Conservation (phyloP, 1,140 invertebrate genomes). For the Zaprionus ornatus region DNA sequence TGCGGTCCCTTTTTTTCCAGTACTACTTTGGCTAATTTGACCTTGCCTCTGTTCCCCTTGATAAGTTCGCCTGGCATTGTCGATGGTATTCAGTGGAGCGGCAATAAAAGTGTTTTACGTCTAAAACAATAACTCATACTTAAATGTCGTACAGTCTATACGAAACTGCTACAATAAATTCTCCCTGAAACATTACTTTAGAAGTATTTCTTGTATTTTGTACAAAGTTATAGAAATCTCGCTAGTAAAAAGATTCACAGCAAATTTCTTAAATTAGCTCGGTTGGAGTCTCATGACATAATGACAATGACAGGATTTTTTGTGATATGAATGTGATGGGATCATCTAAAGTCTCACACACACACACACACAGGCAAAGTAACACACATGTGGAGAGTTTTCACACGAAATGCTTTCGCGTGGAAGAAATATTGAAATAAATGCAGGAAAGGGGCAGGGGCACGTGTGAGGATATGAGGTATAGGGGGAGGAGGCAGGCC, state of each 20-base stretch:
- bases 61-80: background rate
- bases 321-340: background rate
- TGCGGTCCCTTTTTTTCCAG: background rate
- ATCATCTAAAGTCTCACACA: background rate
- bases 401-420: slow-evolving; percentile 27
- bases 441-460: background rate
- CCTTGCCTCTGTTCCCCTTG: slow-evolving; percentile 6
- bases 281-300: too few species aligned
- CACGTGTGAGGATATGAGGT: background rate
- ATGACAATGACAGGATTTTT: background rate
- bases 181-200: background rate
- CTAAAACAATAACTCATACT: slow-evolving; percentile 11
- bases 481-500: background rate
- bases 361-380: background rate
- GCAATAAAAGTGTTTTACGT: slow-evolving; percentile 16
- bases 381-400: background rate
- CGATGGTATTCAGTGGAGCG: background rate
- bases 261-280: too few species aligned
- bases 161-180: slow-evolving; percentile 10
- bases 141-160: background rate
- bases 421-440: slow-evolving; percentile 33
- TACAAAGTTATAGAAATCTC: too few species aligned
- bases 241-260: too few species aligned
- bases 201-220: too few species aligned
- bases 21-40: slow-evolving; percentile 6